Evolutionary conservation across 2,113 vertebrate genomes (phyloP), one percentile per base, ranked within the genome.

Genomic region (Oenanthe oenanthe): DNA sequence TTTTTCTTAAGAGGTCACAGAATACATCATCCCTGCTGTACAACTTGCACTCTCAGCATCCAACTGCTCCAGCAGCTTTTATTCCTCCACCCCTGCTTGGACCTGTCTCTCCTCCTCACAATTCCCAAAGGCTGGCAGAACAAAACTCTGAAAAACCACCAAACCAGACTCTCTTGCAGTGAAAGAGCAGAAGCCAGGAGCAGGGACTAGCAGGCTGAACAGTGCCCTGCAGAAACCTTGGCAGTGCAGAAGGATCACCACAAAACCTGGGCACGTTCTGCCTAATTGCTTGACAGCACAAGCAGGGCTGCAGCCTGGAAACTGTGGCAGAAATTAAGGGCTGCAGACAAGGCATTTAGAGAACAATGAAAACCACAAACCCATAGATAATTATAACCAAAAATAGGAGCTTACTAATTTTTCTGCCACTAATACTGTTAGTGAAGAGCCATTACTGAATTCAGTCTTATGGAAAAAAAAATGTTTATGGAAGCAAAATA

Each of bases 111-210:
- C 24, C 10, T 28, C 47, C 70, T 51, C 18, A 1, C 2, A 6
- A 53, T 10, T 68, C 58, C 54, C 71, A 53, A 43, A 32, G 19
- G 25, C n/a, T 65, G 63, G 42, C 48, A 79, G 70, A 50, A 7
- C n/a, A 53, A 20, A 95, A 47, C 43, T 13, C 61, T 20, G 58
- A 19, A 29, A 61, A 65, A n/a, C 22, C 78, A 42, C 53, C 85
- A 61, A 61, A 54, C 3, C n/a, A 43, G 28, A 2, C 0, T 1
- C 3, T 4, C 3, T 1, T 20, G 36, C 22, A 22, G 16, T 6
- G 9, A 38, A 42, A 15, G 48, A 21, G 32, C n/a, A 10, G 78
- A 51, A 67, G 61, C 4, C 56, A 32, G 61, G 13, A 79, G 67
- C 62, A 40, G 32, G 2, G 18, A 42, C 13, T 1, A 17, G 26